Conservation (phyloP, 2,113 vertebrate genomes). For the Poeciliopsis retropinna region DNA sequence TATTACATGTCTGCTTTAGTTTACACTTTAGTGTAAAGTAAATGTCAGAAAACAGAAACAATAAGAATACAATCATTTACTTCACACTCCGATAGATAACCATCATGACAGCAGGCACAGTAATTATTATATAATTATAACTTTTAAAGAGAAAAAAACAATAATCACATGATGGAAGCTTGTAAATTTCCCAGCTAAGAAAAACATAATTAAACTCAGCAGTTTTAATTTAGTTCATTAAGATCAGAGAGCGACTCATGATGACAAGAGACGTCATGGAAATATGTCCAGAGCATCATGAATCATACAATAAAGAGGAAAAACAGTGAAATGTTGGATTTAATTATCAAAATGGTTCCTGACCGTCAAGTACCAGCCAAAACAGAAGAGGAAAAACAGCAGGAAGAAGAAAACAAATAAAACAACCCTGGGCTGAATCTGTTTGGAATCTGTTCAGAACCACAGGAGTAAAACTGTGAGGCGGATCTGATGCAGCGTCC, state of each 20-base stretch:
- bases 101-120: constrained; percentile 54
- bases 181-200: constrained; percentile 47
- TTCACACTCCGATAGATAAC: constrained; percentile 73
- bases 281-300: neutral
- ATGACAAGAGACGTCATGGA: neutral
- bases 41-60: neutral
- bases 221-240: neutral
- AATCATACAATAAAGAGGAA: neutral
- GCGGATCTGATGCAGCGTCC: constrained; percentile 58
- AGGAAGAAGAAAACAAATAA: too few relatives aligned
- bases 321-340: constrained; percentile 3
- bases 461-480: constrained; percentile 48
- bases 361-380: constrained; percentile 10
- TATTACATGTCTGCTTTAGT: neutral
- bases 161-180: constrained; percentile 54
- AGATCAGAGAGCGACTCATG: neutral
- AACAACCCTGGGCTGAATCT: constrained; percentile 11
- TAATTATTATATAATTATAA: constrained; percentile 68
- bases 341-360: constrained; percentile 14
- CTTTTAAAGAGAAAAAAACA: constrained; percentile 48
- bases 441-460: constrained; percentile 51
- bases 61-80: constrained; percentile 36
- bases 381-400: too few relatives aligned
- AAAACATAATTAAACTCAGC: constrained; percentile 10
- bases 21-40: neutral